Conservation (phyloP, 2,797 vertebrate genomes). For the Loriculus beryllinus region DNA sequence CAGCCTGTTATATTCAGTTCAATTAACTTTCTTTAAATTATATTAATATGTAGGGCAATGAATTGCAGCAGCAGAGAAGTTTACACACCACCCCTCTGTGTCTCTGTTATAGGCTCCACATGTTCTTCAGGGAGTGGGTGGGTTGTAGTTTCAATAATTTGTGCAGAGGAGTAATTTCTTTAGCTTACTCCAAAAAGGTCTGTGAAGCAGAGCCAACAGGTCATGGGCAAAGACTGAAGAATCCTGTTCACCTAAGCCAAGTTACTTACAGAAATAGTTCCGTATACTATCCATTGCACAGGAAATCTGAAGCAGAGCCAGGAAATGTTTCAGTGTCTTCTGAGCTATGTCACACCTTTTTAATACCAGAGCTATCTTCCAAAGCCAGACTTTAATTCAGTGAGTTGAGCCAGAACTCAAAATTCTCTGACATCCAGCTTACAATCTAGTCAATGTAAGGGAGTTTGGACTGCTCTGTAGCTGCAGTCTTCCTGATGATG, state of each 20-base stretch:
- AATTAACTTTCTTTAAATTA: not conserved
- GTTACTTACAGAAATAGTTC: slow-evolving; percentile 5
- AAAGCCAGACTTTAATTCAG: not conserved
- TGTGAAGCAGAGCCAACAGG: not conserved
- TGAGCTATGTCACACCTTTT: not conserved
- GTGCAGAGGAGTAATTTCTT: not conserved
- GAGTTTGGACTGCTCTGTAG: too few species aligned
- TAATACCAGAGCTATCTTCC: not conserved
- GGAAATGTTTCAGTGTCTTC: not conserved
- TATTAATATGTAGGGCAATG: not conserved
- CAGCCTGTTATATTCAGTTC: not conserved
- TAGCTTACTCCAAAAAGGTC: not conserved
- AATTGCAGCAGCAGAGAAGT: not conserved
- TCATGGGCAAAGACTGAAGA: not conserved
- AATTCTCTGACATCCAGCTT: not conserved
- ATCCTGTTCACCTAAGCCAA: not conserved
- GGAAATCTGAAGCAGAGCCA: not conserved
- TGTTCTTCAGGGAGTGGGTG: not conserved
- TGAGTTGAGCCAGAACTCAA: not conserved
- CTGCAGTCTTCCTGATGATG: not conserved
- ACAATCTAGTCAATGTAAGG: not conserved
- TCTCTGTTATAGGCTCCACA: not conserved
- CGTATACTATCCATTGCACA: not conserved
- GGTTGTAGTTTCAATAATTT: slow-evolving; percentile 10
- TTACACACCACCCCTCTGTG: not conserved